Evolutionary conservation across 2,113 vertebrate species (phyloP), one percentile per base, ranked within the genome.

Genomic region (Myiozetetes cayanensis): DNA sequence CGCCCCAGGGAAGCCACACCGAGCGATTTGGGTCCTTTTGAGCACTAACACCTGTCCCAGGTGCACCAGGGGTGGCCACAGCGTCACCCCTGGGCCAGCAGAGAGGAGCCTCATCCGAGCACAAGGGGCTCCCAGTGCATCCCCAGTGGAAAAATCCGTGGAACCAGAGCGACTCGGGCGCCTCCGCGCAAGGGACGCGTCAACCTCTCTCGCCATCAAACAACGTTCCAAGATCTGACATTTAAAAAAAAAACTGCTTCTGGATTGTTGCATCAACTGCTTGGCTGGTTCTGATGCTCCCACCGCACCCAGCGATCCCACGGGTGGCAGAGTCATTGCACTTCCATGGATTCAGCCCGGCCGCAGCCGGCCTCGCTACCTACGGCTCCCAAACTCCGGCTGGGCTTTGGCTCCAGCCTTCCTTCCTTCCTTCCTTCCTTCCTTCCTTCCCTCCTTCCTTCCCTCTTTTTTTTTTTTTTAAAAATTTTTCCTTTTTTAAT

Each of bases 181-280:
- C 35, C 70, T 78, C 62, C 13, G 0, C 13, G 0, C 0, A 3
- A 25, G 81, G 84, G 82, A 39, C 37, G 8, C 3, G 67, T 2
- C 6, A 65, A 44, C 49, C 30, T 90, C 68, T 52, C 80, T 65
- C 47, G 24, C 95, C 94, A 91, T 96, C 96, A 94, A 92, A 94
- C 25, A 66, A 66, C 63, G 4, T 46, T 44, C 63, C 74, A 81
- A 87, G 89, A 75, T 30, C 74, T 59, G 91, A 91, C 68, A 50
- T 41, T 41, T 41, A 41, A 74, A 58, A 55, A 74, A 65, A 49
- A 66, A 83, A 16, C 56, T 25, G 72, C 28, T 90, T 61, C 71
- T 35, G 85, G 87, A 71, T 84, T 73, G 89, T 65, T 87, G 96
- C 93, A 74, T 53, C 89, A 10, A 59, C 20, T 10, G 62, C 83